Percentiles rank a stretch among this genome's conserved stretches.
phyloP scores from a whole-genome alignment of 2,888 invertebrate genomes.

The Gymnosoma rotundatum region DNA sequence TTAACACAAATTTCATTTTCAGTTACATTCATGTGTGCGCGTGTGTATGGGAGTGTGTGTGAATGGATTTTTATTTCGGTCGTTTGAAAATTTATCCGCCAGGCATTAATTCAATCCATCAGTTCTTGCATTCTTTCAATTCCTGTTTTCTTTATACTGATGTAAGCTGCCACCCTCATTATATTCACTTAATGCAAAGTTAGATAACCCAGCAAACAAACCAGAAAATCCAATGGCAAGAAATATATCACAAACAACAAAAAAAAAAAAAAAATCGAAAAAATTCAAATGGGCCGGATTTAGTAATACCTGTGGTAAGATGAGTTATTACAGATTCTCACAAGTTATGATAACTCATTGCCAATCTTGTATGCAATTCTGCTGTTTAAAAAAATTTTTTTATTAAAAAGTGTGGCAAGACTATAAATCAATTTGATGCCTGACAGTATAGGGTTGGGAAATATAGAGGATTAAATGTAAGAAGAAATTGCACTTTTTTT shows the following conservation, averaged over 20 bases:
- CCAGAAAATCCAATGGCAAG: not conserved
- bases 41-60: not conserved
- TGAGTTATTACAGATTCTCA: no score
- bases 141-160: conserved; percentile 25
- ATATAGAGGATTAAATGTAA: no score
- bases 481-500: no score
- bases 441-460: no score
- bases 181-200: conserved; percentile 44
- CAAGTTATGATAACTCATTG: no score
- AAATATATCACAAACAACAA: not conserved
- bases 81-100: conserved; percentile 10
- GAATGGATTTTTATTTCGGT: conserved; percentile 4
- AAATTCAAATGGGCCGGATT: no score
- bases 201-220: conserved; percentile 43
- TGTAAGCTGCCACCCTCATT: conserved; percentile 60
- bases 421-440: no score
- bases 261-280: no score
- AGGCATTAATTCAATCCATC: conserved; percentile 49
- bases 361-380: no score
- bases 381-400: no score
- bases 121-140: conserved; percentile 53
- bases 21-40: not conserved
- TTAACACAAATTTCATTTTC: conserved; percentile 44
- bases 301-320: no score
- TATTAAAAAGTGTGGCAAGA: no score